These are phyloP conservation scores for Lamellibrachia satsuma DNA, from an alignment of 2,888 invertebrate genomes.

Conservation along the genomic window DNA sequence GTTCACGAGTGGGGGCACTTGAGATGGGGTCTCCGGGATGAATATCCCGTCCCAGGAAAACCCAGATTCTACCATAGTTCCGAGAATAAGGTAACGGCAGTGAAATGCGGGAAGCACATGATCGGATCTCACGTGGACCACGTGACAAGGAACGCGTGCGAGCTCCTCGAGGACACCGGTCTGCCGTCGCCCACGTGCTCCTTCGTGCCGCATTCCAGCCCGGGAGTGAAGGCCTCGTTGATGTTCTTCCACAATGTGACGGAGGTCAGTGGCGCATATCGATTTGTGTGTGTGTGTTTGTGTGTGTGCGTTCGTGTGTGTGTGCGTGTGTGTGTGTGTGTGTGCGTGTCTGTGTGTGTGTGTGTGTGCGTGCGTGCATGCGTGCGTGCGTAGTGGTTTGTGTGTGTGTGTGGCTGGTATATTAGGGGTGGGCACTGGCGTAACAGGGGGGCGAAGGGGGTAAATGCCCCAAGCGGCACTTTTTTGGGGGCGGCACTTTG, in stretches of 20 bases:
- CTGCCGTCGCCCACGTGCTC: neutral
- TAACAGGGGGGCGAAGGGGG: no score
- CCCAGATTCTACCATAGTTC: neutral
- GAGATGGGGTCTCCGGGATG: constrained; percentile 77
- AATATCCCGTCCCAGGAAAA: constrained; percentile 62
- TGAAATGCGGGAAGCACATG: neutral
- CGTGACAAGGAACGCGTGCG: neutral
- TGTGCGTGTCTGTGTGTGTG: no score
- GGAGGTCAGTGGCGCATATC: neutral
- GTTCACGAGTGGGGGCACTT: constrained; percentile 76
- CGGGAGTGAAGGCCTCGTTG: neutral
- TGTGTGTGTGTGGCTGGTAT: no score
- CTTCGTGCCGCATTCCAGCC: neutral
- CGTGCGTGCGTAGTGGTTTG: no score
- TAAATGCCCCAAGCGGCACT: no score
- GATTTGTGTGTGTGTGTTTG: no score
- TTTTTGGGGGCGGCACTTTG: no score
- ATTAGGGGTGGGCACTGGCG: no score
- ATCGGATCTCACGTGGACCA: neutral
- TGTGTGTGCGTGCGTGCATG: no score
- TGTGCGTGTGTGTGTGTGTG: no score
- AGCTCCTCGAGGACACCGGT: neutral
- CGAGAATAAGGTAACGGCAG: neutral
- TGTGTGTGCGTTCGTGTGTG: no score
- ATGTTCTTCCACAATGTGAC: neutral